Base-by-base conservation (phyloP, 2,113 vertebrate species). In the Ammodytes dubius region DNA sequence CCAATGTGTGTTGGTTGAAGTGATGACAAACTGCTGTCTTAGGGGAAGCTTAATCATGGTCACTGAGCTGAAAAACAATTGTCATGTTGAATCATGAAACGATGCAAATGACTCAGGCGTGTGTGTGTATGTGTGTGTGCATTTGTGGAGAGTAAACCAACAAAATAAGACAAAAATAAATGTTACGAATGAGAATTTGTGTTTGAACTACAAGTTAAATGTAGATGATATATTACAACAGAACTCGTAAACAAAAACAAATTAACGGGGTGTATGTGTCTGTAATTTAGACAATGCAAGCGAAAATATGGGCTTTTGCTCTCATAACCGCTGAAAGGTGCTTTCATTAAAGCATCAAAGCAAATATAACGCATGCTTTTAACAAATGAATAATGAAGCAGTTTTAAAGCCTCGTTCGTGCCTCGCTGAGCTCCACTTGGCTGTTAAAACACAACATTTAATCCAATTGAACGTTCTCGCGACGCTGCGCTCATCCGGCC, bases 401-500 rank as follows among this genome's bases (percentile, higher is more conserved):
- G 47, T 17, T 49, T 68, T 54, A 68, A 46, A 45, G 3, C 12
- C 39, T 49, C 14, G 53, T 13, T 0, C 40, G 5, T 7, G 74
- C 0, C 17, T 58, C 4, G 0, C 9, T 39, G 53, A 46, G 58
- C 13, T 67, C 15, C 27, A 14, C 50, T 19, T 6, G 8, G 35
- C 45, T 54, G 50, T 49, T 52, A 35, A 66, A 77, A 49, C 4
- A 4, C 35, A 43, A 49, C 27, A 15, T 74, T 15, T 75, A 82
- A 87, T 80, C 49, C n/a, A 54, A 65, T 52, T 68, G 12, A 63
- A 77, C 77, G 70, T 67, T 68, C 27, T 15, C 3, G 2, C 47
- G 43, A 63, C 71, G 42, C 58, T 58, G 10, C 37, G 49, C 14
- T 64, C 14, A 74, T 69, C n/a, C 35, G 2, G 35, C 52, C 19